phyloP scores from a whole-genome alignment of 2,888 invertebrate species.

The Sphinx pinastri region DNA sequence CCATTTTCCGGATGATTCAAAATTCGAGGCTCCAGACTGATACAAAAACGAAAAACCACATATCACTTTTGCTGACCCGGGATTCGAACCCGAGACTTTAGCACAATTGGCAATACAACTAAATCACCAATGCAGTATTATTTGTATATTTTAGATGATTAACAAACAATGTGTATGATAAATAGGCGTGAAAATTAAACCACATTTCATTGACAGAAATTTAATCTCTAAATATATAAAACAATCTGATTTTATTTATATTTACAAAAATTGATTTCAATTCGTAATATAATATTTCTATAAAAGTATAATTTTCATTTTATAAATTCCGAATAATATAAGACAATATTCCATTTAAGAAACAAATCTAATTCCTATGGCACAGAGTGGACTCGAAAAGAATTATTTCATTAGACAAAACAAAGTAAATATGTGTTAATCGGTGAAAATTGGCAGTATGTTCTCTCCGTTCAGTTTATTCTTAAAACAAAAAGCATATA shows the following conservation, averaged over 20 bases:
- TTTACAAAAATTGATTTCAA: conserved; percentile 39
- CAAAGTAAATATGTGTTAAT: conserved; percentile 33
- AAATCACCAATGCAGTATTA: too few relatives aligned
- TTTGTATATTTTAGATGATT: too few relatives aligned
- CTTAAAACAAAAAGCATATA: conserved; percentile 26
- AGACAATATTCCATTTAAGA: conserved; percentile 23
- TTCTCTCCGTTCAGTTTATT: conserved; percentile 31
- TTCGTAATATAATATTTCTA: conserved; percentile 16
- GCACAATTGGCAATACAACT: too few relatives aligned
- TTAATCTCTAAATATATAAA: conserved; percentile 79
- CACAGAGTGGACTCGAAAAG: conserved; percentile 54
- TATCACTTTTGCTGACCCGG: too few relatives aligned
- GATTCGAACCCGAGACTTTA: too few relatives aligned
- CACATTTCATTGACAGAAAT: conserved; percentile 60
- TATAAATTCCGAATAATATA: conserved; percentile 26
- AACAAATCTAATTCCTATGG: conserved; percentile 57
- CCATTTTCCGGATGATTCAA: too few relatives aligned
- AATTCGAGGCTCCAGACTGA: too few relatives aligned
- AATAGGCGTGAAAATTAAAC: conserved; percentile 47
- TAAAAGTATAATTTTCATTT: conserved; percentile 27
- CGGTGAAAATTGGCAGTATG: conserved; percentile 63
- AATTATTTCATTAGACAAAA: conserved; percentile 31
- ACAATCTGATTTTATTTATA: conserved; percentile 70
- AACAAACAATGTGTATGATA: too few relatives aligned
- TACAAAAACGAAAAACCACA: too few relatives aligned